Base-by-base conservation (phyloP, 2,888 invertebrate genomes). In the Argynnis bischoffii region DNA sequence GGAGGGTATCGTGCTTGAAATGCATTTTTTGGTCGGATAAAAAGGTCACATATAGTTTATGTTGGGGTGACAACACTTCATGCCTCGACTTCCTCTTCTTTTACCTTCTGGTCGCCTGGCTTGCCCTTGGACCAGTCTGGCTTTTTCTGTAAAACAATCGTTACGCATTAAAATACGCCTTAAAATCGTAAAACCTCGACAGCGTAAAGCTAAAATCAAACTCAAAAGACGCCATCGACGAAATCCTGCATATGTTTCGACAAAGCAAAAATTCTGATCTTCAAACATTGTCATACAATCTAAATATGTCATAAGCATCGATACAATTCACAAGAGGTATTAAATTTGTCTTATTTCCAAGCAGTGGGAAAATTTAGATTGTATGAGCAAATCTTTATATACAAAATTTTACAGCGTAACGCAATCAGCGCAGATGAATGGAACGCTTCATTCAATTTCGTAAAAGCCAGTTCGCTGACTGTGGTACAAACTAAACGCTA, bases 121-220 rank as follows among this genome's bases (percentile, higher is more conserved):
- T 97, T 97, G 93, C 95, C 95, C 95, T 98, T 98, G 89, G 97
- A 97, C 97, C 97, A 98, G 94, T 98, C 98, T 83, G 97, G 97
- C 93, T 98, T 98, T 94, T 97, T 97, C 97, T 97, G 96, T 84
- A 94, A 94, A 93, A 83, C 81, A 78, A 74, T 81, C 26, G n/a
- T 56, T 76, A 78, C 75, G 77, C 31, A 63, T 79, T 70, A 14
- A 78, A 79, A 74, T 26, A 15, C 5, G 46, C 8, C 2, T n/a
- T 11, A 15, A 6, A 48, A 3, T 5, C 11, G n/a, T 18, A 11
- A 15, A 8, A 15, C 14, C 6, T n/a, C 64, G 67, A 70, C 69
- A 72, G 70, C 70, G 60, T 53, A 46, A 67, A 35, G 63, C 69
- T 64, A 64, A 53, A 66, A 69, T 31, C 56, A 64, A 69, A 69